phyloP scores from a whole-genome alignment of 1,140 invertebrate species.

The Saxidomus purpurata region DNA sequence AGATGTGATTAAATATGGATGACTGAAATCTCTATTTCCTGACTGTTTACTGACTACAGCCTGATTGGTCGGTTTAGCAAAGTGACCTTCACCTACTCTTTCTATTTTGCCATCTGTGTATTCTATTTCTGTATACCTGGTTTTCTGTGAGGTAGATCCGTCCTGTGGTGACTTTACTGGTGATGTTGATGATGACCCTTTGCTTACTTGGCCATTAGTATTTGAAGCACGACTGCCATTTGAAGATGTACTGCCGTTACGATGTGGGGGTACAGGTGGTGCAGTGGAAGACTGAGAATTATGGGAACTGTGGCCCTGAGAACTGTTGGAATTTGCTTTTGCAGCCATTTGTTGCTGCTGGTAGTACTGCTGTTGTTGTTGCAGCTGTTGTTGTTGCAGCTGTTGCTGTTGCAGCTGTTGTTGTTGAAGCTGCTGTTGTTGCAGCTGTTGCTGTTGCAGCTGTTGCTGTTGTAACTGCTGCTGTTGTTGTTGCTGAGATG shows the following conservation, averaged over 20 bases:
- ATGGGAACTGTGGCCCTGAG: slow-evolving; percentile 46
- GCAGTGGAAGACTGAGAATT: slow-evolving; percentile 66
- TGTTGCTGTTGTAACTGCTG: slow-evolving; percentile 72
- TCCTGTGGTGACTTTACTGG: slow-evolving; percentile 56
- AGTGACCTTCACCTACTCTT: slow-evolving; percentile 73
- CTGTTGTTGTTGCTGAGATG: slow-evolving; percentile 60
- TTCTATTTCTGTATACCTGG: slow-evolving; percentile 76
- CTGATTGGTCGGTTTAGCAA: slow-evolving; percentile 69
- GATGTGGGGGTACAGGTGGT: slow-evolving; percentile 66
- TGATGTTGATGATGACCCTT: slow-evolving; percentile 42
- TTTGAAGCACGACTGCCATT: slow-evolving; percentile 55
- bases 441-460: slow-evolving; percentile 69
- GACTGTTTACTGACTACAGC: slow-evolving; percentile 58
- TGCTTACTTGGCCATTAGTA: slow-evolving; percentile 32
- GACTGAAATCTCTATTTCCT: slow-evolving; percentile 58
- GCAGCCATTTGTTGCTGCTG: slow-evolving; percentile 51
- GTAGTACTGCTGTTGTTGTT: slow-evolving; percentile 64
- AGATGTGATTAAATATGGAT: slow-evolving; percentile 66
- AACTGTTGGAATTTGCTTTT: neutral
- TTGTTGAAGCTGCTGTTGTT: slow-evolving; percentile 67
- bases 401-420: slow-evolving; percentile 71
- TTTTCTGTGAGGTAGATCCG: slow-evolving; percentile 69
- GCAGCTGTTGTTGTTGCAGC: slow-evolving; percentile 69
- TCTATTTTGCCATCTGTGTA: slow-evolving; percentile 76
- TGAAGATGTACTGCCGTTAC: slow-evolving; percentile 53